A percentile compares a stretch with the other conserved stretches of the same genome.
phyloP scores from a whole-genome alignment of 1,140 invertebrate genomes.

The Brachionus calyciflorus region DNA sequence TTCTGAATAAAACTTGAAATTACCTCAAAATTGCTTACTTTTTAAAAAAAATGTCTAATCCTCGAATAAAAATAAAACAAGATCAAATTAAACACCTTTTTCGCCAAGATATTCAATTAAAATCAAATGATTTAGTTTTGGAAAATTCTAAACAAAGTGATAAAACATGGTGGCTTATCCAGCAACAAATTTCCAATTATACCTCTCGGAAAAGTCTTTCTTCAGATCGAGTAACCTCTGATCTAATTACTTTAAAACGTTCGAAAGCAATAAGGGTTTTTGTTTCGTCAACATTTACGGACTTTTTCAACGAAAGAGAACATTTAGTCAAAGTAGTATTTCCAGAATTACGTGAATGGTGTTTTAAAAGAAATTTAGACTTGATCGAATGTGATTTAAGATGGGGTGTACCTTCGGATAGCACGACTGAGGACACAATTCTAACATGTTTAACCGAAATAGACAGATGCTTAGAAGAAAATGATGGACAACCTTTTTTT shows the following conservation, averaged over 20 bases:
- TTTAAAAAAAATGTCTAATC: neutral
- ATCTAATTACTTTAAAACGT: neutral
- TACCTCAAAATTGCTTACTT: neutral
- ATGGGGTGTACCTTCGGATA: conserved; percentile 58
- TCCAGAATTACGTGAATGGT: conserved; percentile 59
- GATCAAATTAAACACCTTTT: neutral
- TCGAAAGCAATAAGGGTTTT: conserved; percentile 52
- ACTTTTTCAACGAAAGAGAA: conserved; percentile 59
- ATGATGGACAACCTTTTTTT: conserved; percentile 56
- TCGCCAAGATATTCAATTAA: neutral
- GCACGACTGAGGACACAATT: conserved; percentile 54
- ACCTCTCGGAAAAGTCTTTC: neutral
- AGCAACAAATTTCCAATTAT: neutral
- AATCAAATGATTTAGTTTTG: neutral
- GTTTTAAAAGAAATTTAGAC: conserved; percentile 52
- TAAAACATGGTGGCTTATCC: conserved; percentile 6
- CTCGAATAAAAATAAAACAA: neutral
- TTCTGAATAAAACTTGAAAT: too few relatives aligned
- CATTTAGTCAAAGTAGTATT: conserved; percentile 60
- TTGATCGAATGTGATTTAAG: conserved; percentile 59
- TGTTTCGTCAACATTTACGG: conserved; percentile 60
- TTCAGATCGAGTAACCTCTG: neutral
- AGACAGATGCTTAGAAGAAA: conserved; percentile 54
- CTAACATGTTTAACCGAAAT: conserved; percentile 56
- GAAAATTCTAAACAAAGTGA: neutral